Percentiles rank a stretch among this genome's conserved stretches.
Conservation (phyloP, 2,113 vertebrate species). For the Siphamia tubifer region DNA sequence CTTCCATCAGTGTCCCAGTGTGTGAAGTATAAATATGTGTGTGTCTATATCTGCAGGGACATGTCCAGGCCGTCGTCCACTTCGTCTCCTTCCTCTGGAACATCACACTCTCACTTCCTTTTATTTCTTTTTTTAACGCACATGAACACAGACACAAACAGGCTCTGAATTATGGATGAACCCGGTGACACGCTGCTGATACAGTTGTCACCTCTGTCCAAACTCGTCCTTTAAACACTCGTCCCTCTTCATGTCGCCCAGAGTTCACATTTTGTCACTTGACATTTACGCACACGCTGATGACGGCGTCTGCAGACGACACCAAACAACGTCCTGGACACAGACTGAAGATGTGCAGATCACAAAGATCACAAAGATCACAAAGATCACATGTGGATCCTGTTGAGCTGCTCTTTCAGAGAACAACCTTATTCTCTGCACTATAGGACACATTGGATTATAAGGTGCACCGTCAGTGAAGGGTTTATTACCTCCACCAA, state of each 20-base stretch:
- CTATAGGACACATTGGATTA: too few species aligned
- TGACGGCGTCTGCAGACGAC: constrained; percentile 57
- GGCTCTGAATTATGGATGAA: constrained; percentile 74
- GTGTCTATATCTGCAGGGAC: constrained; percentile 45
- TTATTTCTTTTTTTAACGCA: not conserved
- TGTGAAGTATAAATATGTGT: constrained; percentile 45
- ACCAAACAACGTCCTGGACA: too few species aligned
- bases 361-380: too few species aligned
- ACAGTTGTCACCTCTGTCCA: constrained; percentile 71
- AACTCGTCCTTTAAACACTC: constrained; percentile 59
- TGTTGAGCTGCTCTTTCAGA: too few species aligned
- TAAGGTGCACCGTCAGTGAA: too few species aligned
- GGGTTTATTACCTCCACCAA: too few species aligned
- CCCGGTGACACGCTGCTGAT: constrained; percentile 63
- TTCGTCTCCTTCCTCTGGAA: constrained; percentile 37
- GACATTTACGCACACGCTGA: constrained; percentile 68
- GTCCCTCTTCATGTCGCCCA: constrained; percentile 62
- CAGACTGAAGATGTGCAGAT: too few species aligned
- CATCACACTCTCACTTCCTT: constrained; percentile 4
- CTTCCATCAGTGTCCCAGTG: constrained; percentile 12
- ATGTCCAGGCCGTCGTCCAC: constrained; percentile 49
- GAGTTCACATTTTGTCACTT: constrained; percentile 73
- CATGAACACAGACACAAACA: constrained; percentile 24
- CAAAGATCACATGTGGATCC: too few species aligned
- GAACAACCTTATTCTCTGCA: too few species aligned